These are phyloP conservation scores for Heteropelma amictum DNA, from an alignment of 2,888 invertebrate genomes.

Conservation along the genomic window DNA sequence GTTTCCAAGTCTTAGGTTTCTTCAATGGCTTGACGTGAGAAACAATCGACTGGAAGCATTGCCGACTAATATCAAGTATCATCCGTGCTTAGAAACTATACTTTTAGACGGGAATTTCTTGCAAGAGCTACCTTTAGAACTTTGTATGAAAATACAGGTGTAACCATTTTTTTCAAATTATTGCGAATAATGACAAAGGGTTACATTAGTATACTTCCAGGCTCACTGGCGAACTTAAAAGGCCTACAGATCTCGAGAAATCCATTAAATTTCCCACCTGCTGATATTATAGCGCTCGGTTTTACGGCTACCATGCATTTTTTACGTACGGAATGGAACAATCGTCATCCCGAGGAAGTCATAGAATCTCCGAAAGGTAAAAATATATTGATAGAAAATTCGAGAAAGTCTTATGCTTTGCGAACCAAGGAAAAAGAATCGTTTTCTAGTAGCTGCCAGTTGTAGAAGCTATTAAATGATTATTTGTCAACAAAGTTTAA, in stretches of 20 bases:
- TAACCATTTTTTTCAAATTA: slow-evolving; percentile 10
- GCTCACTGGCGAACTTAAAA: slow-evolving; percentile 80
- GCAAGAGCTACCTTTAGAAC: slow-evolving; percentile 81
- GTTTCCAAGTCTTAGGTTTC: slow-evolving; percentile 80
- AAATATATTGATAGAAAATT: background rate
- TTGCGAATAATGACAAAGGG: background rate
- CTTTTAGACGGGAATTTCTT: slow-evolving; percentile 83
- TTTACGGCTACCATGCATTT: slow-evolving; percentile 76
- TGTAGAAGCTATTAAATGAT: too few relatives aligned
- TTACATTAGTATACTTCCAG: slow-evolving; percentile 64
- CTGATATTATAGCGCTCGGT: slow-evolving; percentile 80
- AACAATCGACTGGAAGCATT: slow-evolving; percentile 81
- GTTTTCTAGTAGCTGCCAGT: too few relatives aligned
- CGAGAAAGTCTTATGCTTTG: background rate
- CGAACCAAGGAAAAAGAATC: too few relatives aligned
- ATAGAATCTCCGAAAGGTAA: slow-evolving; percentile 47
- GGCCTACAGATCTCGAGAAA: slow-evolving; percentile 82
- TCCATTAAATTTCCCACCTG: slow-evolving; percentile 81
- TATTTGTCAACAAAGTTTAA: too few relatives aligned
- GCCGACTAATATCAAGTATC: slow-evolving; percentile 81
- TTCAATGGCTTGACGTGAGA: slow-evolving; percentile 84
- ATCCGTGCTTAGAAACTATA: slow-evolving; percentile 81
- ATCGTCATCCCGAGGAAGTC: slow-evolving; percentile 67
- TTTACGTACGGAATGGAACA: slow-evolving; percentile 75
- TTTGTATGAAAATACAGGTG: slow-evolving; percentile 79